Evolutionary conservation across 2,113 vertebrate genomes (phyloP).

Genomic region (Bufo gargarizans): DNA sequence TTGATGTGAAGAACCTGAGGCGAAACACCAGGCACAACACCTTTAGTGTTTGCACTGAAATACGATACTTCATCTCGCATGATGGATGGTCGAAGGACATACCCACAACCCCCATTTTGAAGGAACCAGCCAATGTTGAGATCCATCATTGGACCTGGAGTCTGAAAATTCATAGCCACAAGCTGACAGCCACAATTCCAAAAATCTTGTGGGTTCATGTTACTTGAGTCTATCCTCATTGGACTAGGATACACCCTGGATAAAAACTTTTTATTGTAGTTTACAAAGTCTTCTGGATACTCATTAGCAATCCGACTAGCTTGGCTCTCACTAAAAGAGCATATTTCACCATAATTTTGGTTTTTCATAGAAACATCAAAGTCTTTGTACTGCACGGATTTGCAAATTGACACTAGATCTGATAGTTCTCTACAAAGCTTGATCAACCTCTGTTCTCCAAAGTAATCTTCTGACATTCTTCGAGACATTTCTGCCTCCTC

Average conservation of each 20-base stretch:
- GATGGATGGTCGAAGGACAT: conserved; percentile 88
- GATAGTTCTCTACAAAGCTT: conserved; percentile 89
- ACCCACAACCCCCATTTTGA: conserved; percentile 93
- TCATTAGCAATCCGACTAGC: conserved; percentile 90
- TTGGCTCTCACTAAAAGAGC: conserved; percentile 92
- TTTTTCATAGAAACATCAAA: conserved; percentile 84
- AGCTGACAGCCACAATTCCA: conserved; percentile 98
- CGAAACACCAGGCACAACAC: conserved; percentile 90
- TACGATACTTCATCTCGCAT: conserved; percentile 97
- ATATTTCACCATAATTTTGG: conserved; percentile 90
- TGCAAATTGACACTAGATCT: conserved; percentile 85
- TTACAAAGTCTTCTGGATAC: conserved; percentile 92
- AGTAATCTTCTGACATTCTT: conserved; percentile 72
- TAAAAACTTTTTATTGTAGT: conserved; percentile 92
- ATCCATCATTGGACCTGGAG: conserved; percentile 95
- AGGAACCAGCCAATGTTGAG: conserved; percentile 92
- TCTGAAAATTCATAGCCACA: conserved; percentile 97
- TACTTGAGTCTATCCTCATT: conserved; percentile 94
- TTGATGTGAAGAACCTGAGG: conserved; percentile 92
- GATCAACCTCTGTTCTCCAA: conserved; percentile 78
- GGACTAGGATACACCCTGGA: conserved; percentile 91
- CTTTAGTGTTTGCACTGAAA: conserved; percentile 95
- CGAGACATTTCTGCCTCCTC: conserved; percentile 89
- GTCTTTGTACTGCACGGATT: conserved; percentile 83
- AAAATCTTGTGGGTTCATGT: conserved; percentile 94